These are phyloP conservation scores for Acridotheres tristis DNA, from an alignment of 2,797 vertebrate species.

Conservation along the genomic window DNA sequence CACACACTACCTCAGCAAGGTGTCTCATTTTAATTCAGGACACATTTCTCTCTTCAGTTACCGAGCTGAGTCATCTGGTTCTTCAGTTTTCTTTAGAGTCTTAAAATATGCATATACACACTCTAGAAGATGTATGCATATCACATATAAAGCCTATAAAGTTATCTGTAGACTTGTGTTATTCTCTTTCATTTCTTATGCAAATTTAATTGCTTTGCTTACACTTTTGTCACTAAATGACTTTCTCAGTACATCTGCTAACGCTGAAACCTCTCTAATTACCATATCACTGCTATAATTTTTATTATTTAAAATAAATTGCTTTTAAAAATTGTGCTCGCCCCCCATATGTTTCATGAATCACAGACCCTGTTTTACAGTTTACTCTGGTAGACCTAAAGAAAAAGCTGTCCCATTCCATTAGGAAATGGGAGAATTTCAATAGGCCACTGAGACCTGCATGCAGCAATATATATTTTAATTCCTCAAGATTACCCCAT, in stretches of 20 bases:
- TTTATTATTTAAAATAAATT: conserved; percentile 9
- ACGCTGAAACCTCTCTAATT: not conserved
- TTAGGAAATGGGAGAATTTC: not conserved
- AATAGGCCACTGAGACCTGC: not conserved
- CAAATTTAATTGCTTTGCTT: conserved; percentile 7
- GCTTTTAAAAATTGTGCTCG: not conserved
- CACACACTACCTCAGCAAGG: not conserved
- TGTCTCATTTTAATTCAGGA: not conserved
- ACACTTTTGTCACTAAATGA: not conserved
- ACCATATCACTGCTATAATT: not conserved
- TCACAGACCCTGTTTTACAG: not conserved
- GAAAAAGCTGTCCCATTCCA: not conserved
- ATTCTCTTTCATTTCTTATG: not conserved
- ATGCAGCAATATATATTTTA: not conserved
- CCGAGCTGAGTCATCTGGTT: not conserved
- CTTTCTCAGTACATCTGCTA: conserved; percentile 8
- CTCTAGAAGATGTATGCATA: not conserved
- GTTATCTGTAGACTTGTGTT: not conserved
- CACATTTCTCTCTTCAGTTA: not conserved
- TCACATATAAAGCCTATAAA: not conserved
- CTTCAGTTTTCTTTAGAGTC: not conserved
- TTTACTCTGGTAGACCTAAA: not conserved
- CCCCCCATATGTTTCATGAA: not conserved
- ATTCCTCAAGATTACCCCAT: not conserved
- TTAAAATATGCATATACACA: not conserved